phyloP scores from a whole-genome alignment of 1,140 invertebrate species.

The Zaprionus davidi region DNA sequence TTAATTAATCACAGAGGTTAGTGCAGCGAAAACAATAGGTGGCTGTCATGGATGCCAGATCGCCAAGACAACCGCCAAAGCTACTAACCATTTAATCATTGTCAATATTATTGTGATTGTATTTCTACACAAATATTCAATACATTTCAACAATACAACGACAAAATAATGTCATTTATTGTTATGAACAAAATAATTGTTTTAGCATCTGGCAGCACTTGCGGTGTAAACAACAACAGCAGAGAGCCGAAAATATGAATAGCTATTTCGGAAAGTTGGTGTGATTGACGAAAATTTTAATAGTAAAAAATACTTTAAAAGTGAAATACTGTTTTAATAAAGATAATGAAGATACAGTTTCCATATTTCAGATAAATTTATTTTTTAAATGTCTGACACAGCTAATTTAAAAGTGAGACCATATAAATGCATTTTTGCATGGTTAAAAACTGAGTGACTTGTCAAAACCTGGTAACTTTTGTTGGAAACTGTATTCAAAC shows the following conservation, averaged over 20 bases:
- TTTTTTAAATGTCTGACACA: too few relatives aligned
- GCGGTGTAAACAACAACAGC: neutral
- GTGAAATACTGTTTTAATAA: too few relatives aligned
- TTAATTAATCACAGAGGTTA: conserved; percentile 5
- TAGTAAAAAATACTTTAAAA: too few relatives aligned
- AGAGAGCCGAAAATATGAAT: neutral
- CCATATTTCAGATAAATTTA: too few relatives aligned
- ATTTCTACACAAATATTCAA: conserved; percentile 1
- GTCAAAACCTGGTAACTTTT: too few relatives aligned
- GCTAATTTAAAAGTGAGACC: too few relatives aligned
- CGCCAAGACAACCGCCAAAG: neutral
- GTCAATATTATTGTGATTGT: neutral
- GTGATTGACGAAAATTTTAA: neutral
- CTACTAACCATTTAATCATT: conserved; percentile 31
- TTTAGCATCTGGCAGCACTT: conserved; percentile 5
- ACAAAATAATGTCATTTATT: neutral
- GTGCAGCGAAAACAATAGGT: conserved; percentile 8
- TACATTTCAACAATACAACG: neutral
- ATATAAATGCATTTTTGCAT: too few relatives aligned
- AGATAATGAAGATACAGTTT: too few relatives aligned
- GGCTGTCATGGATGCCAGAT: conserved; percentile 33
- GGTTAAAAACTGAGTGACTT: too few relatives aligned
- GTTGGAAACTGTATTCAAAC: too few relatives aligned
- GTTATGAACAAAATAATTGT: neutral
- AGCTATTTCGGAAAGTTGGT: neutral